Percentiles rank a stretch among this genome's conserved stretches.
Evolutionary conservation across 1,140 invertebrate species (phyloP).

Genomic region (Drosophila insularis): DNA sequence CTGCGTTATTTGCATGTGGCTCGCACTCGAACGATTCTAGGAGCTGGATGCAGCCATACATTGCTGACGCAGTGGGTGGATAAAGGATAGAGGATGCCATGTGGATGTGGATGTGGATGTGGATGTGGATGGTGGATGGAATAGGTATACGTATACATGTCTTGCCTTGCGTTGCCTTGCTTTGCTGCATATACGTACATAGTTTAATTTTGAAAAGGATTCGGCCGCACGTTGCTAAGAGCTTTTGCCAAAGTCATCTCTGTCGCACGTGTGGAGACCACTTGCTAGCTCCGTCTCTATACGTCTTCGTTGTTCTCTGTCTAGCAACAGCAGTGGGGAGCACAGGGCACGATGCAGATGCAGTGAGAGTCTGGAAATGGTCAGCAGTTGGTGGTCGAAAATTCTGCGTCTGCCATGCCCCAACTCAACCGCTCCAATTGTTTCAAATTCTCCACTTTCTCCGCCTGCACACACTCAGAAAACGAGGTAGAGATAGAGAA

Average conservation of each 20-base stretch:
- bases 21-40: slow-evolving; percentile 68
- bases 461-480: slow-evolving; percentile 4
- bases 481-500: slow-evolving; percentile 34
- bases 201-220: slow-evolving; percentile 80
- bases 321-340: slow-evolving; percentile 47
- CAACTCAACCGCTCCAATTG: slow-evolving; percentile 68
- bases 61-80: slow-evolving; percentile 6
- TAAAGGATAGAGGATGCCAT: neutral
- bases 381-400: slow-evolving; percentile 79
- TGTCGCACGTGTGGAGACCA: slow-evolving; percentile 26
- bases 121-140: slow-evolving; percentile 7
- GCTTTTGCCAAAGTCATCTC: slow-evolving; percentile 60
- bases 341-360: slow-evolving; percentile 50
- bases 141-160: slow-evolving; percentile 45
- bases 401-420: slow-evolving; percentile 68
- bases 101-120: slow-evolving; percentile 6
- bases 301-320: slow-evolving; percentile 29
- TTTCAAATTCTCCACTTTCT: slow-evolving; percentile 76
- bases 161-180: slow-evolving; percentile 43
- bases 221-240: slow-evolving; percentile 73
- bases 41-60: slow-evolving; percentile 43
- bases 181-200: slow-evolving; percentile 64
- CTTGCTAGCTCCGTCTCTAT: slow-evolving; percentile 32
- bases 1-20: slow-evolving; percentile 79
- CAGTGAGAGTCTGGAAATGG: slow-evolving; percentile 69